These are phyloP conservation scores for Heteropelma amictum DNA, from an alignment of 2,888 invertebrate genomes.

Conservation along the genomic window DNA sequence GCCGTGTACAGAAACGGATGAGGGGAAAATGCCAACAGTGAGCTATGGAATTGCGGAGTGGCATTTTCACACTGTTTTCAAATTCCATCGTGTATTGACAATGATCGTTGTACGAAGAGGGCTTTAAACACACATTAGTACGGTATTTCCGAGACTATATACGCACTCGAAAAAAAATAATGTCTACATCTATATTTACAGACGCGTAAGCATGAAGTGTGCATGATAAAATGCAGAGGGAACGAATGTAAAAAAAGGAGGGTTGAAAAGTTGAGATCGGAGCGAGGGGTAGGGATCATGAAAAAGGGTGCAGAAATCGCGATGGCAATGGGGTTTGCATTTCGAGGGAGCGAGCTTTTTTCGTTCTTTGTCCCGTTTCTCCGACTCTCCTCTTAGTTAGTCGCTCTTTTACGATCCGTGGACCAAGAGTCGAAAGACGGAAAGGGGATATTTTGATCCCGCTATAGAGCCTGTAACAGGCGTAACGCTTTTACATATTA, in stretches of 20 bases:
- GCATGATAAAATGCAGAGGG: not conserved
- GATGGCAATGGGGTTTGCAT: slow-evolving; percentile 49
- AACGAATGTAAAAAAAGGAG: slow-evolving; percentile 35
- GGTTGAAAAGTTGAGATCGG: too few species aligned
- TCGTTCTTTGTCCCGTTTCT: slow-evolving; percentile 16
- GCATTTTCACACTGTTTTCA: slow-evolving; percentile 72
- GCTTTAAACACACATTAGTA: slow-evolving; percentile 44
- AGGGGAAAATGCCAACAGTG: too few species aligned
- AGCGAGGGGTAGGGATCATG: too few species aligned
- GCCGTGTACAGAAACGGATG: too few species aligned
- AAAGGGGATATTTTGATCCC: not conserved
- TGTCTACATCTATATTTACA: slow-evolving; percentile 10
- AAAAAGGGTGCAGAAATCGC: slow-evolving; percentile 48
- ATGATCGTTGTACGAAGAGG: slow-evolving; percentile 51
- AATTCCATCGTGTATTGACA: slow-evolving; percentile 61
- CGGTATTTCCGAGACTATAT: slow-evolving; percentile 4
- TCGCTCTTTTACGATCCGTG: slow-evolving; percentile 41
- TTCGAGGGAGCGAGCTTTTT: slow-evolving; percentile 42
- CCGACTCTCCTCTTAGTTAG: slow-evolving; percentile 8
- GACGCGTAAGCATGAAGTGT: not conserved
- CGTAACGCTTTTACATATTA: slow-evolving; percentile 29
- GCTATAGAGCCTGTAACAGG: slow-evolving; percentile 9
- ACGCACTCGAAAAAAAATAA: slow-evolving; percentile 6
- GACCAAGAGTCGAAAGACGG: slow-evolving; percentile 1
- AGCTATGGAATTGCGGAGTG: slow-evolving; percentile 66